Percentiles rank a stretch among this genome's conserved stretches.
These are phyloP conservation scores for Gasterosteus aculeatus DNA, from an alignment of 2,113 vertebrate species.

Conservation along the genomic window DNA sequence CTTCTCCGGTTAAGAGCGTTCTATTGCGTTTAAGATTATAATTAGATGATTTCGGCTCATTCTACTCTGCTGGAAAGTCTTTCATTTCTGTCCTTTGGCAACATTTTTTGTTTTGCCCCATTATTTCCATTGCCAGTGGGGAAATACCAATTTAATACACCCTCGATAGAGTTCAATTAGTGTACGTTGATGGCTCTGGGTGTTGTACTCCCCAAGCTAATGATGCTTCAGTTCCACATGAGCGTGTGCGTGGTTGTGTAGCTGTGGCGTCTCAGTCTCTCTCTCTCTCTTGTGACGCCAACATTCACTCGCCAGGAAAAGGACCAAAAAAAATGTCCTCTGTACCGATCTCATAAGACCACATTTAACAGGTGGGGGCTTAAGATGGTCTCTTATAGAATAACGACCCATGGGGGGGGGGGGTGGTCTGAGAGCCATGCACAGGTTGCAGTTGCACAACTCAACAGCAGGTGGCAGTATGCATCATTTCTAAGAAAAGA, in stretches of 20 bases:
- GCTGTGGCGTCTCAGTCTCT: constrained; percentile 36
- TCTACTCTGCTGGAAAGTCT: neutral
- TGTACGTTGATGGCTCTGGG: neutral
- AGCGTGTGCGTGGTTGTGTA: constrained; percentile 17
- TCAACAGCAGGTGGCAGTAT: constrained; percentile 70
- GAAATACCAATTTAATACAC: neutral
- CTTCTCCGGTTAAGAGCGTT: neutral
- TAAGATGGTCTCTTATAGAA: constrained; percentile 39
- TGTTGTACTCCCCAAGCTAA: constrained; percentile 12
- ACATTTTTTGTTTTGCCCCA: constrained; percentile 5
- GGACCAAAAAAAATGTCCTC: neutral
- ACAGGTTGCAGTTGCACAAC: neutral
- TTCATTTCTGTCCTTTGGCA: neutral
- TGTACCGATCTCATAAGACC: constrained; percentile 18
- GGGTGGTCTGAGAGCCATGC: neutral
- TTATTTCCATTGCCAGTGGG: neutral
- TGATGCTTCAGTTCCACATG: constrained; percentile 18
- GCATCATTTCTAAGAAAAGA: neutral
- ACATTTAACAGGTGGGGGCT: constrained; percentile 37
- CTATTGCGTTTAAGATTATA: neutral
- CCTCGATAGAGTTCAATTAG: constrained; percentile 6
- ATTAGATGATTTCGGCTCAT: neutral
- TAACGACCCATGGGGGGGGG: constrained; percentile 16
- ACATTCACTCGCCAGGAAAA: neutral
- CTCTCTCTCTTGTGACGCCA: neutral